These are phyloP conservation scores for Cheilosia grossa DNA, from an alignment of 2,888 invertebrate species.

Conservation along the genomic window DNA sequence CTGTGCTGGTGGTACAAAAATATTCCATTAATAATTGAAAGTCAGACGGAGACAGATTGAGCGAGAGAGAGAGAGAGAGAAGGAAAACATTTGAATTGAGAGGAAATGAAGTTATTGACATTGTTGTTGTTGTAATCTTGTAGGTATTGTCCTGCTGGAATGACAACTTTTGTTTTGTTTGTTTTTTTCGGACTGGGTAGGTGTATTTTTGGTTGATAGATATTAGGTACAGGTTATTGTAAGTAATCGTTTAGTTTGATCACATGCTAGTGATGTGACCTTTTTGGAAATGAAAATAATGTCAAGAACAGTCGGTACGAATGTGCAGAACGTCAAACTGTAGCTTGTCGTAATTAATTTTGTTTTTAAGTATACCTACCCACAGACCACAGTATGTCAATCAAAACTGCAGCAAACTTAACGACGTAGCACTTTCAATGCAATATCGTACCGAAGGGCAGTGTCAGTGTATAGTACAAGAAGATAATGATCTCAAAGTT, in stretches of 20 bases:
- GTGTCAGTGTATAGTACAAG: background rate
- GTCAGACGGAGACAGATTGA: background rate
- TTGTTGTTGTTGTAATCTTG: background rate
- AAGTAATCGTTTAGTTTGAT: background rate
- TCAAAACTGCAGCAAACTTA: no score
- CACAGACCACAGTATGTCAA: no score
- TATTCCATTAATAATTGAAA: slow-evolving; percentile 22
- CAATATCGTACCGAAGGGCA: background rate
- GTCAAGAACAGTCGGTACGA: no score
- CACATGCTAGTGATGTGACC: background rate
- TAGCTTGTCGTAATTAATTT: no score
- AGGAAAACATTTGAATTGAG: slow-evolving; percentile 7
- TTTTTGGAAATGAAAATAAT: no score
- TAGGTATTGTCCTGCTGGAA: slow-evolving; percentile 1
- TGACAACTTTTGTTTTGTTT: no score
- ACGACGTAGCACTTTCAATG: no score
- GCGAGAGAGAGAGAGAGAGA: slow-evolving; percentile 4
- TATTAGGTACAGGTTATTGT: background rate
- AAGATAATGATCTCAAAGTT: background rate
- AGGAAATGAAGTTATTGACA: slow-evolving; percentile 2
- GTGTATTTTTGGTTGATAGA: background rate
- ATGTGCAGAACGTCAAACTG: no score
- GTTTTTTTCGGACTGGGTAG: no score
- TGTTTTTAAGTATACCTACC: no score
- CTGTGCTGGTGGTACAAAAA: slow-evolving; percentile 21